Evolutionary conservation across 2,888 invertebrate genomes (phyloP).

Genomic region (Nipponacmea schrenckii): DNA sequence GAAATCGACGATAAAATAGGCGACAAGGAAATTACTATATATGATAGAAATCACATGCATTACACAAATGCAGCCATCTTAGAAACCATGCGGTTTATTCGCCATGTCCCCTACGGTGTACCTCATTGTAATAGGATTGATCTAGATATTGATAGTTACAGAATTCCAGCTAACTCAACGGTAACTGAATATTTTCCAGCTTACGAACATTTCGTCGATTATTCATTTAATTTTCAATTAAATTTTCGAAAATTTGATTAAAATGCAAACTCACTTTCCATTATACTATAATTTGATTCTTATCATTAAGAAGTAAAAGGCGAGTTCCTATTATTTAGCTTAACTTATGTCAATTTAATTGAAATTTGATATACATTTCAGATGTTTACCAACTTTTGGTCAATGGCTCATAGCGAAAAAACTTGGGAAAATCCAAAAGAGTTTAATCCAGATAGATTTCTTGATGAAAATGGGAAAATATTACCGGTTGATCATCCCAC

Average conservation of each 20-base stretch:
- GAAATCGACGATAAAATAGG: neutral
- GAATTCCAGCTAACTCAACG: neutral
- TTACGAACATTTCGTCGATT: no score
- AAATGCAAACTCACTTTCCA: no score
- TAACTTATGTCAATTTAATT: no score
- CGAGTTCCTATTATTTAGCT: no score
- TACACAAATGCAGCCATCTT: neutral
- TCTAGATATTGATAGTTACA: neutral
- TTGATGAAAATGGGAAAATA: slow-evolving; percentile 43
- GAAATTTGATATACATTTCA: no score
- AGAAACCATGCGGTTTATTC: neutral
- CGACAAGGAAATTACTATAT: neutral
- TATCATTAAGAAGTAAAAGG: no score
- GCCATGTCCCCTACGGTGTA: neutral
- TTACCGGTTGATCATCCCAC: slow-evolving; percentile 20
- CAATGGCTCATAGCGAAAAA: neutral
- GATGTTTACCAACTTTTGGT: neutral
- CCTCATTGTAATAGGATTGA: neutral
- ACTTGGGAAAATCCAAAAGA: slow-evolving; percentile 40
- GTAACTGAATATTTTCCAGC: neutral
- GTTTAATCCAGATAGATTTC: slow-evolving; percentile 46
- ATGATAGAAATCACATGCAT: neutral
- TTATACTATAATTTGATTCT: no score
- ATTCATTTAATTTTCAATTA: no score
- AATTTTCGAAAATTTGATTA: no score